Evolutionary conservation across 2,113 vertebrate species (phyloP).

Genomic region (Junco hyemalis): DNA sequence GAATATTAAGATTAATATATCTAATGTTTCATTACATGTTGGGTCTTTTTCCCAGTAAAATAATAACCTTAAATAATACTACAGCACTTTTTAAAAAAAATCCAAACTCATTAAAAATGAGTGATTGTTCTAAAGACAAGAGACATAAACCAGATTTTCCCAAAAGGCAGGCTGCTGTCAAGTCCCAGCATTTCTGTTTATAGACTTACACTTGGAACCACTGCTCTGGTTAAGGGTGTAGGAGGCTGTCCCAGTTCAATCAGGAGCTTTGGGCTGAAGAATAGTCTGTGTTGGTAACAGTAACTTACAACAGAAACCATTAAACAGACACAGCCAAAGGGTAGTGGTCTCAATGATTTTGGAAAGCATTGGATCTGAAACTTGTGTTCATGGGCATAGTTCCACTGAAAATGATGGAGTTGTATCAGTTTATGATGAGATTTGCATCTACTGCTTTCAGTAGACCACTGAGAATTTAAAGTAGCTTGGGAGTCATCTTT

Average conservation of each 20-base stretch:
- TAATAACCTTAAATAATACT: not conserved
- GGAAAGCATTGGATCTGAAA: not conserved
- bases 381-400: not conserved
- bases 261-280: not conserved
- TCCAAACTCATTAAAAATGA: not conserved
- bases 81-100: not conserved
- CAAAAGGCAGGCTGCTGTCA: not conserved
- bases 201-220: not conserved
- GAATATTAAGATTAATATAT: not conserved
- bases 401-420: not conserved
- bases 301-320: not conserved
- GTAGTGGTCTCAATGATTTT: not conserved
- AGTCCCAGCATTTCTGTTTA: not conserved
- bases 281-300: not conserved
- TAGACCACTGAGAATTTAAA: not conserved
- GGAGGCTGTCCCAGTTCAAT: not conserved
- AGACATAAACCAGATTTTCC: not conserved
- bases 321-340: not conserved
- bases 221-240: not conserved
- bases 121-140: not conserved
- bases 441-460: not conserved
- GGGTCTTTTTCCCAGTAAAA: not conserved
- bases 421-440: not conserved
- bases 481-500: accelerated
- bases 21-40: not conserved